Conservation (phyloP, 1,140 invertebrate species). For the Archivesica marissinica region DNA sequence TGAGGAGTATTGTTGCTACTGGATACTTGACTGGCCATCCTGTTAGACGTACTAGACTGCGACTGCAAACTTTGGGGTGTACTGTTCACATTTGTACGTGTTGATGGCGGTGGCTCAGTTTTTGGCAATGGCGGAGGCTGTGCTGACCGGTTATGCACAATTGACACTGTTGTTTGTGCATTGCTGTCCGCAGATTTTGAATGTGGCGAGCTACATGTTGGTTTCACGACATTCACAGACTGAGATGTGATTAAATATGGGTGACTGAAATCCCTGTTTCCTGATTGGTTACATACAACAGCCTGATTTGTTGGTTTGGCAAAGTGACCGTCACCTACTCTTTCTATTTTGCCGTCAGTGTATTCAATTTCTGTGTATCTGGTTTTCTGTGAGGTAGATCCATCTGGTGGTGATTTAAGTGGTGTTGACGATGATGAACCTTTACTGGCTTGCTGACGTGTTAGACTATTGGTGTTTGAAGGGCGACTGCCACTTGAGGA, state of each 20-base stretch:
- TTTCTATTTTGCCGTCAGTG: constrained; percentile 69
- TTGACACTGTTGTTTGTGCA: constrained; percentile 78
- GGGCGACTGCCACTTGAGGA: constrained; percentile 47
- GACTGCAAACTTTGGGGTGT: constrained; percentile 61
- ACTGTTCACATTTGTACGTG: constrained; percentile 55
- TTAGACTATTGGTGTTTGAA: constrained; percentile 11
- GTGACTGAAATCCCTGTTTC: constrained; percentile 51
- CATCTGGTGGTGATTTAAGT: constrained; percentile 53
- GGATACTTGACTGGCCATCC: constrained; percentile 21
- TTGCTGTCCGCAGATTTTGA: constrained; percentile 76
- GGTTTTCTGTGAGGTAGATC: constrained; percentile 64
- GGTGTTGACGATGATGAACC: constrained; percentile 36
- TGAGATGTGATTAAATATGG: constrained; percentile 67
- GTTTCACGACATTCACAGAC: constrained; percentile 80
- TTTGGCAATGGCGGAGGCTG: constrained; percentile 63
- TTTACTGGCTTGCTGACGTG: constrained; percentile 57
- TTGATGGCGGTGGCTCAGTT: constrained; percentile 69
- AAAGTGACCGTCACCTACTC: constrained; percentile 70
- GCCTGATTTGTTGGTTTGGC: constrained; percentile 65
- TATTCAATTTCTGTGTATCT: constrained; percentile 73
- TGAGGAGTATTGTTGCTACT: constrained; percentile 32
- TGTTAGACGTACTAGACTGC: constrained; percentile 7
- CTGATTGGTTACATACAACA: constrained; percentile 52
- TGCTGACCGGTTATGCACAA: constrained; percentile 71
- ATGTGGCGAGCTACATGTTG: constrained; percentile 75